phyloP scores from a whole-genome alignment of 2,113 vertebrate genomes.

The Ctenomys sociabilis region DNA sequence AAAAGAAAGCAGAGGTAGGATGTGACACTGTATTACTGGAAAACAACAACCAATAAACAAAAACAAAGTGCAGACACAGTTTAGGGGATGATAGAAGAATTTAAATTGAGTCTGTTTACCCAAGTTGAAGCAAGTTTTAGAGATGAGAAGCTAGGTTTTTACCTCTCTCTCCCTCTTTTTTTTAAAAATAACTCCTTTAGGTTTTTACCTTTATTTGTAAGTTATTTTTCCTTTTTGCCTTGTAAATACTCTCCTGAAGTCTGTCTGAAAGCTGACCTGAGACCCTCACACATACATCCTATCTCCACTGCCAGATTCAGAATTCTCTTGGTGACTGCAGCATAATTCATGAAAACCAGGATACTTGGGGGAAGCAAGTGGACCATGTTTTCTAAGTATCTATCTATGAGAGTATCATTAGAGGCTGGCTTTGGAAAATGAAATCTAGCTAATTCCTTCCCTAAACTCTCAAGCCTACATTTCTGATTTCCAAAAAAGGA shows the following conservation, averaged over 20 bases:
- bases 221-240: constrained; percentile 16
- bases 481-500: neutral
- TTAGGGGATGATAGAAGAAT: neutral
- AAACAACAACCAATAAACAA: neutral
- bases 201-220: neutral
- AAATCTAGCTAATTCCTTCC: neutral
- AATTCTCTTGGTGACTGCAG: neutral
- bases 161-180: too few relatives aligned
- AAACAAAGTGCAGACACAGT: neutral
- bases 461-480: neutral
- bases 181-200: neutral
- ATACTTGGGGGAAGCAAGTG: neutral
- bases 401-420: neutral
- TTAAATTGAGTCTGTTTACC: neutral
- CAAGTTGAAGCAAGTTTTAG: neutral
- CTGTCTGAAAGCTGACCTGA: neutral
- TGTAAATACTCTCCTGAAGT: neutral
- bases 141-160: neutral
- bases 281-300: neutral
- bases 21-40: neutral
- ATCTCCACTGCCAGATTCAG: neutral
- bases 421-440: constrained; percentile 26
- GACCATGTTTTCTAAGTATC: neutral
- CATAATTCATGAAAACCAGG: neutral
- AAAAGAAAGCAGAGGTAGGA: neutral